Evolutionary conservation across 37 sponge, comb jelly and placozoan genomes (phyloP).

Genomic region (Petrosia ficiformis): DNA sequence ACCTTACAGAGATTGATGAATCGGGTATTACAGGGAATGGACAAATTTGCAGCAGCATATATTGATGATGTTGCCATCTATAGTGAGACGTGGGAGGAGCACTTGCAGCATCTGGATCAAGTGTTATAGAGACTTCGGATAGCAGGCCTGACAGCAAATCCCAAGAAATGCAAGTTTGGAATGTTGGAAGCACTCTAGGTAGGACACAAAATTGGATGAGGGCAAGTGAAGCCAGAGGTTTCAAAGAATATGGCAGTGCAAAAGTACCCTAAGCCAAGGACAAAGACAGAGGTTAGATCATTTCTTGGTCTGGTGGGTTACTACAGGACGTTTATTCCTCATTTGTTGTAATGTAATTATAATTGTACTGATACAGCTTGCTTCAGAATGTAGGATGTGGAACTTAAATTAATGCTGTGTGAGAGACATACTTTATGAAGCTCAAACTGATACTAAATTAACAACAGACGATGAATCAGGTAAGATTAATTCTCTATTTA

Average conservation of each 20-base stretch:
- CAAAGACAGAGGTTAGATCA: slow-evolving; percentile 22
- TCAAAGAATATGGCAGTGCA: slow-evolving; percentile 14
- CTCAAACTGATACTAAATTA: too few relatives aligned
- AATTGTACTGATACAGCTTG: too few relatives aligned
- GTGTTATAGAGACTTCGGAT: slow-evolving; percentile 13
- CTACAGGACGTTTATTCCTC: slow-evolving; percentile 42
- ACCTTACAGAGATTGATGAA: slow-evolving; percentile 61
- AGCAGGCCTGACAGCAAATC: slow-evolving; percentile 27
- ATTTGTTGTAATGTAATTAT: too few relatives aligned
- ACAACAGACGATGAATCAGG: too few relatives aligned
- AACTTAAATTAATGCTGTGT: too few relatives aligned
- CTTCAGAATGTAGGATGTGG: too few relatives aligned
- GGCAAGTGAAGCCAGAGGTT: background rate
- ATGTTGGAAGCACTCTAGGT: slow-evolving; percentile 2
- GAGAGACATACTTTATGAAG: too few relatives aligned
- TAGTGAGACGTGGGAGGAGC: too few relatives aligned
- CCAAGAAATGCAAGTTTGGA: slow-evolving; percentile 31
- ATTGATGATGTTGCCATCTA: slow-evolving; percentile 27
- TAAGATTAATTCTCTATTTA: too few relatives aligned
- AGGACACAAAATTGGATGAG: slow-evolving; percentile 17
- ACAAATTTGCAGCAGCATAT: slow-evolving; percentile 20
- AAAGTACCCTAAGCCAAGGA: slow-evolving; percentile 8
- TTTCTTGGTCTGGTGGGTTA: slow-evolving; percentile 52
- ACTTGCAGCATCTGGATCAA: slow-evolving; percentile 16
- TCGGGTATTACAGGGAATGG: slow-evolving; percentile 5